A percentile compares a stretch with the other conserved stretches of the same genome.
phyloP scores from a whole-genome alignment of 2,797 vertebrate genomes.

The Pagetopsis macropterus region DNA sequence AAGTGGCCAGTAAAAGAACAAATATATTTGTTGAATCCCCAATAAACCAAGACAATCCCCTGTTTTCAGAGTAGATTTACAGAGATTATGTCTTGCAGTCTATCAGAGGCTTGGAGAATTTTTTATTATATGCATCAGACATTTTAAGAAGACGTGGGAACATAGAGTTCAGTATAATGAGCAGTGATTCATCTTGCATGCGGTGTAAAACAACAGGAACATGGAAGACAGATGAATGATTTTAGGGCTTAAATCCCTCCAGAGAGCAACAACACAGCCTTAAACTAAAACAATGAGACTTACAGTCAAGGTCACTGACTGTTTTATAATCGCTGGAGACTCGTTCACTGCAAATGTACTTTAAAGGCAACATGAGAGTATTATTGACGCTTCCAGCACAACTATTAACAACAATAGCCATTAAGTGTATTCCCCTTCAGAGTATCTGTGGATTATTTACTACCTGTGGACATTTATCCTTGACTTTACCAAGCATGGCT shows the following conservation, averaged over 20 bases:
- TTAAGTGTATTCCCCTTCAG: conserved; percentile 20
- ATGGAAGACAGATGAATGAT: conserved; percentile 37
- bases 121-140: conserved; percentile 27
- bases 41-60: conserved; percentile 34
- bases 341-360: conserved; percentile 22
- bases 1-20: conserved; percentile 8
- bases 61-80: conserved; percentile 23
- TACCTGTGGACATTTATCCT: conserved; percentile 41
- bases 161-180: conserved; percentile 3
- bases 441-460: conserved; percentile 26
- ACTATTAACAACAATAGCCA: conserved; percentile 44
- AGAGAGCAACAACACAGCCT: conserved; percentile 44
- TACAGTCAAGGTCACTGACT: conserved; percentile 58
- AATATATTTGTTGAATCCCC: conserved; percentile 26
- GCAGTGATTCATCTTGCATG: conserved; percentile 21
- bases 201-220: conserved; percentile 22
- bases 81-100: conserved; percentile 30
- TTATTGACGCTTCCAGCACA: conserved; percentile 42
- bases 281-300: conserved; percentile 44
- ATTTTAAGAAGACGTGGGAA: conserved; percentile 20
- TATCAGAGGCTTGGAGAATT: conserved; percentile 13
- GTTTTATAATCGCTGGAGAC: conserved; percentile 46
- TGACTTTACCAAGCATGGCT: conserved; percentile 19
- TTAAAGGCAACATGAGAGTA: conserved; percentile 35
- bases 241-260: conserved; percentile 36